Base-by-base conservation (phyloP, 2,113 vertebrate genomes). In the Chascanopsetta lugubris region DNA sequence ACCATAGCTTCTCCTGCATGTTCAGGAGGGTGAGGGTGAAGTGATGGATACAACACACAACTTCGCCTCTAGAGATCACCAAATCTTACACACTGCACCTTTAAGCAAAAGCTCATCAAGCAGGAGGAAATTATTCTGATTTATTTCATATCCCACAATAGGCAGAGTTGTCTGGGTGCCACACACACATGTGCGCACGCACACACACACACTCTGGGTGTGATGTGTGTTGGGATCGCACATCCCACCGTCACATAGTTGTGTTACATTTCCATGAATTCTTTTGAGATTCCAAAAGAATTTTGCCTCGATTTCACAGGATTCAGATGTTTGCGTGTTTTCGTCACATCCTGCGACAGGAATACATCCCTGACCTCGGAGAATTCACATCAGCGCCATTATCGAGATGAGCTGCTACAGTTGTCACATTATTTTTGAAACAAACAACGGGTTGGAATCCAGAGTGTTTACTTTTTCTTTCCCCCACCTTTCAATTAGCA, bases 121-220 rank as follows among this genome's bases (percentile, higher is more conserved):
- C n/a, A n/a, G 55, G 54, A 78, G 48, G 42, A 75, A 80, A 75
- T 73, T 38, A 61, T 69, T 82, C 43, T 30, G 60, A 64, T 67
- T 83, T 71, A 72, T 50, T 42, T 7, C 2, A 53, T 46, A 43
- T 67, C 43, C 46, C 18, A 57, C 38, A 56, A 71, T 68, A 72
- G 77, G 74, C 62, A 30, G 9, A 47, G 49, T 47, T 59, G 51
- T 43, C 54, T 61, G 4, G 24, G 56, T 49, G 51, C 58, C 47
- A 5, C 47, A 50, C 54, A 54, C 32, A 54, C 58, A 51, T 25
- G 26, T 22, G 38, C 43, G 54, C 45, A 58, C 30, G 32, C 43
- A 48, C 38, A 58, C 22, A 63, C 25, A 42, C 42, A 58, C 63
- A 29, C 43, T 32, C 18, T 8, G 29, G 36, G 70, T 75, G 74